These are phyloP conservation scores for Porites lutea DNA, from an alignment of 64 coral and sea anemone species.

Conservation along the genomic window DNA sequence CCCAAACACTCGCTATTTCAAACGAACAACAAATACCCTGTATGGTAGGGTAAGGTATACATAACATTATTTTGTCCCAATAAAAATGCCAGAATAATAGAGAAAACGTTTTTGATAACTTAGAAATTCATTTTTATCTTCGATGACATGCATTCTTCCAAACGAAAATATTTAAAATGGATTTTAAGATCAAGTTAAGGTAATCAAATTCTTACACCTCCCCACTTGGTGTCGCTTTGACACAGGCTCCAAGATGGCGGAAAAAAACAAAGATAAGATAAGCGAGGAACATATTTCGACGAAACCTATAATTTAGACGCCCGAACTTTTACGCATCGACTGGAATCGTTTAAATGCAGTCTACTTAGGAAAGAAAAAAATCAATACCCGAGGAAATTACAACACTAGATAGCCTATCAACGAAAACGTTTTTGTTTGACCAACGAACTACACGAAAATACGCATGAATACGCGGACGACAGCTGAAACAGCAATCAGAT, in stretches of 20 bases:
- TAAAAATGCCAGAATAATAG: too few species aligned
- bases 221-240: neutral
- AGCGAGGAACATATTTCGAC: neutral
- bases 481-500: too few species aligned
- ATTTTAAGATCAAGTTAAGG: neutral
- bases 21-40: neutral
- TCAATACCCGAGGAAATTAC: neutral
- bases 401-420: neutral
- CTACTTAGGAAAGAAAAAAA: neutral
- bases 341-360: neutral
- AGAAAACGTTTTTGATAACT: too few species aligned
- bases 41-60: slow-evolving; percentile 6
- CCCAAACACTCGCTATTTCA: neutral
- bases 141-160: neutral
- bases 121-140: neutral
- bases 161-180: neutral
- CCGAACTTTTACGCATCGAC: neutral
- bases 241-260: slow-evolving; percentile 41
- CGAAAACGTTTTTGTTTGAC: neutral
- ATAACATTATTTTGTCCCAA: neutral
- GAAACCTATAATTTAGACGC: neutral
- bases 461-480: neutral
- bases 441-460: neutral
- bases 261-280: neutral
- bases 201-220: neutral